Conservation (phyloP, 2,888 invertebrate genomes). For the Leucophenga montana region DNA sequence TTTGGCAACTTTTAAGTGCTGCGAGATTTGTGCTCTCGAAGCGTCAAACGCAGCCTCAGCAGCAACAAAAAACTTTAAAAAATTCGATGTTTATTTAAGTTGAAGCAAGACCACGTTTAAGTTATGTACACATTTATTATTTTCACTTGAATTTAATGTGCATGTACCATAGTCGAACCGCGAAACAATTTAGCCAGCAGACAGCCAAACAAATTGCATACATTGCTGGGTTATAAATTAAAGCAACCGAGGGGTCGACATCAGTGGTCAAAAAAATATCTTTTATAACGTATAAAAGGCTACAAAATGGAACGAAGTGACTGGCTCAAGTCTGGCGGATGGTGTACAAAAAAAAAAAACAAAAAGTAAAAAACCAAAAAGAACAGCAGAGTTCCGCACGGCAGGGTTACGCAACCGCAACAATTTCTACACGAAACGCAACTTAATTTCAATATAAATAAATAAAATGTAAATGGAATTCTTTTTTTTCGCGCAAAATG, state of each 20-base stretch:
- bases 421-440: constrained; percentile 60
- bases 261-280: background rate
- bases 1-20: background rate
- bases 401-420: constrained; percentile 59
- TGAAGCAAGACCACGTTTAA: background rate
- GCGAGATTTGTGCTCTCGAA: background rate
- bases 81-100: background rate
- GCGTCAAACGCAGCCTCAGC: background rate
- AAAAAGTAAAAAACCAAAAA: constrained; percentile 4
- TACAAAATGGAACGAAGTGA: background rate
- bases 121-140: no score
- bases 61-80: background rate
- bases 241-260: constrained; percentile 33
- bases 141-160: background rate
- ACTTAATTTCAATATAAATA: constrained; percentile 66
- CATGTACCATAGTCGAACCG: constrained; percentile 34
- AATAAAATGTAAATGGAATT: constrained; percentile 46
- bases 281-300: background rate
- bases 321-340: constrained; percentile 18
- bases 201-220: constrained; percentile 41
- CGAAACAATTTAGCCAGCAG: constrained; percentile 53
- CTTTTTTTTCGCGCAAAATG: constrained; percentile 17
- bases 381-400: no score
- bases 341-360: no score
- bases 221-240: constrained; percentile 45